Evolutionary conservation across 53 echinoderm and acorn worm genomes (phyloP), one percentile per base, ranked within the genome.

Genomic region (Patiria pectinifera): DNA sequence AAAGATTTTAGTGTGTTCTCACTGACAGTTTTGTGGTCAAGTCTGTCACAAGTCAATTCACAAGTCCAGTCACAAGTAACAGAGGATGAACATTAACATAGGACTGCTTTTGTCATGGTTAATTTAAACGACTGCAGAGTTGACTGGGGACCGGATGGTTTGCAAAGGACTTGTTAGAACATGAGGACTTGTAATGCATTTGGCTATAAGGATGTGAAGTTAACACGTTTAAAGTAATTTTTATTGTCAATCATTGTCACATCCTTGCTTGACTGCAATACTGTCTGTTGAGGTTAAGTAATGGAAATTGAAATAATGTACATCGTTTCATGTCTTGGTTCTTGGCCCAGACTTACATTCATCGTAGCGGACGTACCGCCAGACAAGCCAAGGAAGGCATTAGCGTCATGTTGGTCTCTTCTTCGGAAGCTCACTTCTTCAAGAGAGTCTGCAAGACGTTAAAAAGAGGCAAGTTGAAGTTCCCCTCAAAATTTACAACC

Each of bases 301-400:
- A 35, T 35, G 35, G 35, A 35, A 35, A 35, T 35, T 35, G 35
- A 35, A 35, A 35, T 35, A 35, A 35, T 70, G 70, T 70, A 4
- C 16, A 18, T 18, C 15, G 15, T 49, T 49, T 48, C 0, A 48
- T 8, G 0, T 26, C 48, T 74, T 35, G 35, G 35, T 35, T 48
- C 45, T 82, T 74, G 76, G 59, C 70, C 7, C 91, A 97, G 97
- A 93, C 78, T 2, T 97, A 97, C 76, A 95, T 97, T 21, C 97
- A 97, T 71, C 93, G 97, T 21, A 97, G 97, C 76, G 97, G 97
- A 10, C 95, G 97, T 48, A 97, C 97, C 47, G 97, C 97, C 0
- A 95, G 97, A 43, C 95, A 95, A 49, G 76, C 94, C 25, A 97
- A 97, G 71, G 94, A 85, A 83, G 97, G 97, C 10, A 86, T 97